These are phyloP conservation scores for Yponomeuta evonymella DNA, from an alignment of 2,888 invertebrate species.

Conservation along the genomic window DNA sequence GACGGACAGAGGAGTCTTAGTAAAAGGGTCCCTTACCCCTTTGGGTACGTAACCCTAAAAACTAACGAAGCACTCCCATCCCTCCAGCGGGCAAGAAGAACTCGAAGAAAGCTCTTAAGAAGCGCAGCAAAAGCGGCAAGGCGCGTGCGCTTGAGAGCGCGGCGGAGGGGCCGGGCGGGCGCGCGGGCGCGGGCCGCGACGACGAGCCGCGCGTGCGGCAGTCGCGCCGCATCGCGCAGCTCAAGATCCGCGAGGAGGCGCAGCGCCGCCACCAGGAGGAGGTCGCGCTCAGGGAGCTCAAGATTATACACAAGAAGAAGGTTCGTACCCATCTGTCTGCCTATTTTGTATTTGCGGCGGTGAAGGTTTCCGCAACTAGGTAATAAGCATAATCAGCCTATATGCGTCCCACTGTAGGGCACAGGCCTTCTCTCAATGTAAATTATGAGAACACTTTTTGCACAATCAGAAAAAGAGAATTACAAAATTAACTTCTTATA, in stretches of 20 bases:
- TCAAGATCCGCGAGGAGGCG: slow-evolving; percentile 91
- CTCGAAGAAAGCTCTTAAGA: slow-evolving; percentile 47
- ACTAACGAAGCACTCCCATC: too few species aligned
- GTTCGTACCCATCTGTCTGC: slow-evolving; percentile 27
- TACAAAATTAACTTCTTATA: too few species aligned
- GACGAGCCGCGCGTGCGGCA: slow-evolving; percentile 80
- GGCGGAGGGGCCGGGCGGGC: slow-evolving; percentile 62
- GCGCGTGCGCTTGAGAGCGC: slow-evolving; percentile 78
- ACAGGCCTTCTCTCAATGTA: too few species aligned
- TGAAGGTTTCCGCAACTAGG: too few species aligned
- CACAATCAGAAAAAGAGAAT: too few species aligned
- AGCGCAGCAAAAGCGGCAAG: slow-evolving; percentile 30
- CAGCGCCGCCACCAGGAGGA: slow-evolving; percentile 85
- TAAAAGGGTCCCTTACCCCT: not conserved
- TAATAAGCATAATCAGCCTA: too few species aligned
- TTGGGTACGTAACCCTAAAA: too few species aligned
- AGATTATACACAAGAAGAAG: slow-evolving; percentile 78
- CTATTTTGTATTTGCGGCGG: too few species aligned
- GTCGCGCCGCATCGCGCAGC: slow-evolving; percentile 89
- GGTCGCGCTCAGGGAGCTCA: slow-evolving; percentile 80
- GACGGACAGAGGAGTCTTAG: too few species aligned
- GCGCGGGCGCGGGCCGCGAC: slow-evolving; percentile 34
- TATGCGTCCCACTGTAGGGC: too few species aligned
- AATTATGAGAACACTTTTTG: too few species aligned
- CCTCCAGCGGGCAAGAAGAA: slow-evolving; percentile 57